Percentiles rank a stretch among this genome's conserved stretches.
Evolutionary conservation across 2,113 vertebrate species (phyloP).

Genomic region (Hypocryptadius cinnamomeus): DNA sequence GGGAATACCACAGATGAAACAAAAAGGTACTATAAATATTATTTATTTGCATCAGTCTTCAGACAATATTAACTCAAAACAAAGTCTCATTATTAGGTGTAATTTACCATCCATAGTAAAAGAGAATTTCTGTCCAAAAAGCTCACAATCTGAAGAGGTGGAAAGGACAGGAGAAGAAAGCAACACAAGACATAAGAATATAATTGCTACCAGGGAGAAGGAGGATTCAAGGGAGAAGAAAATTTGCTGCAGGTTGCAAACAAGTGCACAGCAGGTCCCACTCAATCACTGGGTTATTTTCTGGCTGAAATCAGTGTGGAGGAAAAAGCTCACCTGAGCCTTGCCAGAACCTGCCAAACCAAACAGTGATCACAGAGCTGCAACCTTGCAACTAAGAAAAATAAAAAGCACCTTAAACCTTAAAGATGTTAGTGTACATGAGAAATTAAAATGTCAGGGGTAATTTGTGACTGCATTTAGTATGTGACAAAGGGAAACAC

Average conservation of each 20-base stretch:
- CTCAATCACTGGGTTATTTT: rapidly evolving
- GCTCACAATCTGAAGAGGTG: not conserved
- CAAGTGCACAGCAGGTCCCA: not conserved
- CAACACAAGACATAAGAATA: not conserved
- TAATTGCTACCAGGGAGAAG: not conserved
- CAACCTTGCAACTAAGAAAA: not conserved
- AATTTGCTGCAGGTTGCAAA: not conserved
- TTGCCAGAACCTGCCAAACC: not conserved
- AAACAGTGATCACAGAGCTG: not conserved
- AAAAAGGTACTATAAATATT: not conserved
- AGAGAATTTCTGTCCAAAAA: not conserved
- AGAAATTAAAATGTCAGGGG: not conserved
- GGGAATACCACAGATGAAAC: not conserved
- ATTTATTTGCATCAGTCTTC: slow-evolving; percentile 3
- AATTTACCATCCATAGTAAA: not conserved
- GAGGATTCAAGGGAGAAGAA: not conserved
- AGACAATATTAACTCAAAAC: not conserved
- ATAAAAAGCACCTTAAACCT: not conserved
- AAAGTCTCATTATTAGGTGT: not conserved
- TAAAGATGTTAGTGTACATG: not conserved
- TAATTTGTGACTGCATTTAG: not conserved
- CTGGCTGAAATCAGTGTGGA: not conserved
- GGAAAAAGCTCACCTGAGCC: not conserved
- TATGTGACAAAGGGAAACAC: not conserved
- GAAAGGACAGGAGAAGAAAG: not conserved